These are phyloP conservation scores for Sebastolobus alascanus DNA, from an alignment of 2,797 vertebrate genomes.

Conservation along the genomic window DNA sequence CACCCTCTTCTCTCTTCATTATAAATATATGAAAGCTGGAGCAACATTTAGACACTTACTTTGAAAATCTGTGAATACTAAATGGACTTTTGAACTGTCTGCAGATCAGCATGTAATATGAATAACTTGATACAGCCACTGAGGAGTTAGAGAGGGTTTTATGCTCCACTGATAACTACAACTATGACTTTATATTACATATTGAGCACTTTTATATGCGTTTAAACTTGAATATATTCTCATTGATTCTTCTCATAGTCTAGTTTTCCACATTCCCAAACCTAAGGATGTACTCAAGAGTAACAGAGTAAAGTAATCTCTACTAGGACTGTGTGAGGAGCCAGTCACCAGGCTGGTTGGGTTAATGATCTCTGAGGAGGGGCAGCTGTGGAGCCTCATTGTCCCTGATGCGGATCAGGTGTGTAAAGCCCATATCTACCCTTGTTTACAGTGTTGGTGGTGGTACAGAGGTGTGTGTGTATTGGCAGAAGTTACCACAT, in stretches of 20 bases:
- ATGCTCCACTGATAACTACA: neutral
- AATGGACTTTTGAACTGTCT: constrained; percentile 18
- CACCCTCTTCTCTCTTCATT: constrained; percentile 7
- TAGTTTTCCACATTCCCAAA: neutral
- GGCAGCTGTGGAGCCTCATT: too few species aligned
- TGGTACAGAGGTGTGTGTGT: too few species aligned
- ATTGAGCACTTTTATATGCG: neutral
- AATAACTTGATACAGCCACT: neutral
- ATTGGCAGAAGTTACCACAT: too few species aligned
- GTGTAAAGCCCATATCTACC: too few species aligned
- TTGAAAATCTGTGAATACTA: constrained; percentile 20
- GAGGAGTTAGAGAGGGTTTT: neutral
- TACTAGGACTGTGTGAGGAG: too few species aligned
- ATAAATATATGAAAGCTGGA: constrained; percentile 37
- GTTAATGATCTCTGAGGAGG: too few species aligned
- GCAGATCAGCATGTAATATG: constrained; percentile 6
- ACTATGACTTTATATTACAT: neutral
- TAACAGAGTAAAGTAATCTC: neutral
- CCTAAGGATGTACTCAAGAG: neutral
- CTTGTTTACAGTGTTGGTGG: too few species aligned
- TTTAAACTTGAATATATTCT: neutral
- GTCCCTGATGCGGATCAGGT: too few species aligned
- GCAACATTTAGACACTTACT: neutral
- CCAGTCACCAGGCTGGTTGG: too few species aligned
- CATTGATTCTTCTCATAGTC: neutral